Base-by-base conservation (phyloP, 2,888 invertebrate genomes). In the Lasioglossum oenotherae region DNA sequence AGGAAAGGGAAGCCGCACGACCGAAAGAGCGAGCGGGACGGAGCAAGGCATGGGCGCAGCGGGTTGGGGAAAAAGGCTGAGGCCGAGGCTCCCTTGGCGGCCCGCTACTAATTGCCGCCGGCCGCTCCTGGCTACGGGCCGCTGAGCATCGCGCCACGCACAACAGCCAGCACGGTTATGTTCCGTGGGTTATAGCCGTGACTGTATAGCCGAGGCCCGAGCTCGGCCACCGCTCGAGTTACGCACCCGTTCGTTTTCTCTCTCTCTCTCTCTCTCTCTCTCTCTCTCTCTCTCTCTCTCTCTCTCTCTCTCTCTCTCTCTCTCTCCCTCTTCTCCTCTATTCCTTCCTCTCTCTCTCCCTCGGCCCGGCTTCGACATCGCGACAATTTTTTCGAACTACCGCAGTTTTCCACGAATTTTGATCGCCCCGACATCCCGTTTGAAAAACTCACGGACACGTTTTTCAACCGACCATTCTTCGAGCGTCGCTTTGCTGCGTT, bases 91-190 rank as follows among this genome's bases (percentile, higher is more conserved):
- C 94, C 94, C 95, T 94, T 91, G 93, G 92, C 94, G 93, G 94
- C 92, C 93, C 93, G 93, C 93, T 94, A 93, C 94, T 94, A 94
- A 94, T 94, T 95, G 94, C 95, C 94, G 94, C 92, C 93, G 93
- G 94, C 94, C 93, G 94, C 94, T 93, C 93, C 94, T 92, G 94
- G 93, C 93, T 93, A 94, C 93, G 94, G 93, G 93, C 94, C 94
- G 93, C 90, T 94, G 93, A 93, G 92, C 93, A 93, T 93, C 93
- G 91, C 91, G 91, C 92, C 93, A 92, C 92, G 93, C 93, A 93
- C 92, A 93, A 92, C 88, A 86, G 81, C 90, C 92, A 87, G 86
- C 89, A 91, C 91, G 89, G 91, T 92, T 91, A 90, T 91, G 91
- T 92, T 88, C 91, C 91, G 85, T 90, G 89, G 92, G 88, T 92